Conservation (phyloP, 2,113 vertebrate genomes). For the Oncorhynchus clarkii region DNA sequence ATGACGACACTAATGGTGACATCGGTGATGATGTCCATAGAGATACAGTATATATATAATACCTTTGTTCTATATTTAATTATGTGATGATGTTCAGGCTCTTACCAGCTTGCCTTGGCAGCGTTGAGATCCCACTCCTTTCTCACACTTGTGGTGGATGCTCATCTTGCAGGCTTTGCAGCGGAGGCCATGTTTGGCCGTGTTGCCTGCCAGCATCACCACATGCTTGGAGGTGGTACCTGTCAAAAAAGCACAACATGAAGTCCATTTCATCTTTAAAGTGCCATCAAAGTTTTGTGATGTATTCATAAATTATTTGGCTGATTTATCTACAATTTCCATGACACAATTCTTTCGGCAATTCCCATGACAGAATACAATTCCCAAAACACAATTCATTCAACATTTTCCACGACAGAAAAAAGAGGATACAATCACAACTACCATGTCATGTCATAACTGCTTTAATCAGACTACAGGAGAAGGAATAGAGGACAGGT, state of each 20-base stretch:
- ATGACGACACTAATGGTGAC: too few species aligned
- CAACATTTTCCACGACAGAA: too few species aligned
- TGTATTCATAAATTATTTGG: too few species aligned
- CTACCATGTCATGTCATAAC: too few species aligned
- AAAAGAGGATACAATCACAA: not conserved
- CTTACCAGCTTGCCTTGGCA: conserved; percentile 99
- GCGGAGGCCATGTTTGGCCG: conserved; percentile 90
- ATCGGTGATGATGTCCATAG: too few species aligned
- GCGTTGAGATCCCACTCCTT: conserved; percentile 84
- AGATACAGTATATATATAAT: too few species aligned
- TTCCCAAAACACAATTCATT: too few species aligned
- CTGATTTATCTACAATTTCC: not conserved
- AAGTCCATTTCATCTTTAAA: not conserved
- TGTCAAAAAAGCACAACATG: conserved; percentile 34
- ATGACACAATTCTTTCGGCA: not conserved
- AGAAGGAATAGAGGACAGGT: not conserved
- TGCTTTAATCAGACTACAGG: too few species aligned
- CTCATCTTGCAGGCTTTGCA: conserved; percentile 99
- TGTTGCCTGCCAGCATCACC: conserved; percentile 79
- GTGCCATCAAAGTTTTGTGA: too few species aligned
- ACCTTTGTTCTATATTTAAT: too few species aligned
- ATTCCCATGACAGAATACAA: too few species aligned
- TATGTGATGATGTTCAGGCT: not conserved
- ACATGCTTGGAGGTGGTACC: conserved; percentile 85
- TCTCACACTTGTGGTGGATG: conserved; percentile 93